phyloP scores from a whole-genome alignment of 2,888 invertebrate genomes.

The Lycophotia porphyrea region DNA sequence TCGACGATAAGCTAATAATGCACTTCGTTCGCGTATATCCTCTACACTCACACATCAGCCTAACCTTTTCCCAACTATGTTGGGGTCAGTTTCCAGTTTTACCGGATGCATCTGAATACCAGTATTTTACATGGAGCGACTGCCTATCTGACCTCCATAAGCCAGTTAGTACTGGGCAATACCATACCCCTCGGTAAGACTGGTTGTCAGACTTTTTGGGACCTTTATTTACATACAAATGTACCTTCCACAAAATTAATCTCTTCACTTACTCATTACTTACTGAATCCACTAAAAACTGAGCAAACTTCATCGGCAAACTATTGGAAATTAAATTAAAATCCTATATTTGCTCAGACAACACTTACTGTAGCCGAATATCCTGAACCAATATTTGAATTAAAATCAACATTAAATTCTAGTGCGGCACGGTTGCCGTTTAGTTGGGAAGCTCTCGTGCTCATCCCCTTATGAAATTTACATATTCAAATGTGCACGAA shows the following conservation, averaged over 20 bases:
- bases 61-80: no score
- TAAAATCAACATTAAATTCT: conserved; percentile 66
- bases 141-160: no score
- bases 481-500: conserved; percentile 79
- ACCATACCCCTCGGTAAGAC: no score
- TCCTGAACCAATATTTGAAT: conserved; percentile 59
- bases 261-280: conserved; percentile 18
- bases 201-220: no score
- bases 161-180: no score
- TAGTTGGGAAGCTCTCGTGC: conserved; percentile 61
- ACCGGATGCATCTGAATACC: no score
- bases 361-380: conserved; percentile 31
- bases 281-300: conserved; percentile 15
- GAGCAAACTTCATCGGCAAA: conserved; percentile 8
- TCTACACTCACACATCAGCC: conserved; percentile 2
- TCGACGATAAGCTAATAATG: conserved; percentile 41
- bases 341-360: conserved; percentile 44
- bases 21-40: conserved; percentile 11
- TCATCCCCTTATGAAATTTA: conserved; percentile 71
- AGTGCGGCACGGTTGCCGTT: conserved; percentile 46
- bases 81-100: no score
- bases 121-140: no score
- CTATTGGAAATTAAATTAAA: conserved; percentile 49
- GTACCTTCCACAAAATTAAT: conserved; percentile 30
- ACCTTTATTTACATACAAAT: conserved; percentile 42